Evolutionary conservation across 35 echinoderm and acorn worm genomes (phyloP).

Genomic region (Patiria miniata): DNA sequence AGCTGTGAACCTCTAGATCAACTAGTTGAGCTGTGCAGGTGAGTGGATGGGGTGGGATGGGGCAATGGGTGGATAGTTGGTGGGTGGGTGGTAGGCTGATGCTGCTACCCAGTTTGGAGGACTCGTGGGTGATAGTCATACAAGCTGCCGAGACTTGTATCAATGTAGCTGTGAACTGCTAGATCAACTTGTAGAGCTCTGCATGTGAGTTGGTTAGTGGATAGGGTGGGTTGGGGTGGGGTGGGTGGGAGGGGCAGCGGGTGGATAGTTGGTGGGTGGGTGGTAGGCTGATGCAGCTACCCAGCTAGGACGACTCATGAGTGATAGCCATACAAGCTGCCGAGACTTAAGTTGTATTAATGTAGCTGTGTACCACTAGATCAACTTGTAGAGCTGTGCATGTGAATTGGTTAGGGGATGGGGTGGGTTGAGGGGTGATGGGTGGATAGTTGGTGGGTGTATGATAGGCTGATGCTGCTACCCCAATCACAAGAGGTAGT

Average conservation of each 20-base stretch:
- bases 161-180: conserved; percentile 82
- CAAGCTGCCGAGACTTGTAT: conserved; percentile 82
- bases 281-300: background rate
- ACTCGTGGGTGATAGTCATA: conserved; percentile 86
- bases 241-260: too few species aligned
- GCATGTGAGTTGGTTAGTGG: conserved; percentile 86
- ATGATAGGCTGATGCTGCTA: too few species aligned
- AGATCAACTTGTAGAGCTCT: conserved; percentile 82
- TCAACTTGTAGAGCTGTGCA: background rate
- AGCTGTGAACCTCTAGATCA: conserved; percentile 83
- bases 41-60: background rate
- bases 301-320: conserved; percentile 66
- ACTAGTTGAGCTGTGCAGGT: conserved; percentile 88
- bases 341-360: conserved; percentile 84
- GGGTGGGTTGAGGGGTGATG: too few species aligned
- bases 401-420: too few species aligned
- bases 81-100: background rate
- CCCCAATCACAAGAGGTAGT: too few species aligned
- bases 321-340: conserved; percentile 86
- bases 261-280: too few species aligned
- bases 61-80: too few species aligned
- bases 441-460: too few species aligned
- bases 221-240: too few species aligned
- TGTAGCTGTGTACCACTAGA: conserved; percentile 85
- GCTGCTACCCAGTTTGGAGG: conserved; percentile 38